phyloP scores from a whole-genome alignment of 2,797 vertebrate species.

The Columba guinea region DNA sequence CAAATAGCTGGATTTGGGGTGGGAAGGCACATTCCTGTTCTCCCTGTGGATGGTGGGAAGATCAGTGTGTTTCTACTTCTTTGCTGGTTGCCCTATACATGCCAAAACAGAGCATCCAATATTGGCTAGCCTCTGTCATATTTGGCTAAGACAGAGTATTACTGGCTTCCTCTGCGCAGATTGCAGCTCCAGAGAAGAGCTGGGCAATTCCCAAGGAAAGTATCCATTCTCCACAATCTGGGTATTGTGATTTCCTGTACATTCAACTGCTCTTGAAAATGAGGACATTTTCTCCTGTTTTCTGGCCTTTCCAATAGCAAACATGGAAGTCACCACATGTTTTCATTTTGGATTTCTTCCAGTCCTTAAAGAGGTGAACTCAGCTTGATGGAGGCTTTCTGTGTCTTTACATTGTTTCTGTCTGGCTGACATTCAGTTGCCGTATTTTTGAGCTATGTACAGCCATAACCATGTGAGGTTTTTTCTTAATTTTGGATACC shows the following conservation, averaged over 20 bases:
- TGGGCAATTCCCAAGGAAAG: neutral
- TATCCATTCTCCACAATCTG: neutral
- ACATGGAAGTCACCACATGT: neutral
- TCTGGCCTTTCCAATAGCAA: neutral
- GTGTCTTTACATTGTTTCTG: neutral
- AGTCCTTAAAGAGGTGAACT: neutral
- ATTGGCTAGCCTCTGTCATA: neutral
- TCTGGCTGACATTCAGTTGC: neutral
- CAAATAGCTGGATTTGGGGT: neutral
- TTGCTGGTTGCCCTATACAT: neutral
- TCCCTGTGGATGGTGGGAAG: neutral
- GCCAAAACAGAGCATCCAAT: neutral
- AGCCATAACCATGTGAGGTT: neutral
- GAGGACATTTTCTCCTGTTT: neutral
- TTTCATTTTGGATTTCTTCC: neutral
- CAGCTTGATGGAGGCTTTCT: neutral
- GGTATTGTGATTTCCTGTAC: neutral
- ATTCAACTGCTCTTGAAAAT: neutral
- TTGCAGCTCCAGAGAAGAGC: neutral
- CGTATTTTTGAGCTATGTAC: neutral
- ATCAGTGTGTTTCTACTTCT: neutral
- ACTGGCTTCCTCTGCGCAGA: neutral
- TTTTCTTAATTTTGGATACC: neutral
- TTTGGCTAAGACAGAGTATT: neutral
- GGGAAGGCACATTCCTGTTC: neutral